Percentiles rank a stretch among this genome's conserved stretches.
Conservation (phyloP, 2,113 vertebrate genomes). For the Sturnira hondurensis region DNA sequence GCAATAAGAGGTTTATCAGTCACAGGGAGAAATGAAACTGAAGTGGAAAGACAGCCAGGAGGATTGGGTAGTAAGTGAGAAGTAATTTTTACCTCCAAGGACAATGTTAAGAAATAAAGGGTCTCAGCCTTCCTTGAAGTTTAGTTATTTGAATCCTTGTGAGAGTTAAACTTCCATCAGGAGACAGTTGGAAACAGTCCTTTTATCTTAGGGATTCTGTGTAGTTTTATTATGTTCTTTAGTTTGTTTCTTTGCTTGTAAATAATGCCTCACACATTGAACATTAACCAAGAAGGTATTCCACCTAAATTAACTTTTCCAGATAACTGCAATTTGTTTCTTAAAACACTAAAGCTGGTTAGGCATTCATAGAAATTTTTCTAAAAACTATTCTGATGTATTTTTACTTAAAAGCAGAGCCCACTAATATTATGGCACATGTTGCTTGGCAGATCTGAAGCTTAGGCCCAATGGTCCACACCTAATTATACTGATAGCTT, state of each 20-base stretch:
- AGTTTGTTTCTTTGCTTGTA: not conserved
- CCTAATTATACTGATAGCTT: not conserved
- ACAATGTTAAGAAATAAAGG: not conserved
- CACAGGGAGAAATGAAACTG: not conserved
- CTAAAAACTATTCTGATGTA: not conserved
- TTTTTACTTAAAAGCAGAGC: not conserved
- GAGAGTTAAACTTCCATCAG: not conserved
- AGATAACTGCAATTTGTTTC: not conserved
- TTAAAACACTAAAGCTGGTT: not conserved
- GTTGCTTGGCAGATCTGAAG: not conserved
- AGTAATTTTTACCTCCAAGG: constrained; percentile 31
- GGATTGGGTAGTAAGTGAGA: not conserved
- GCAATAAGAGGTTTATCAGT: not conserved
- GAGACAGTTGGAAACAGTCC: not conserved
- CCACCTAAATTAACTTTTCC: not conserved
- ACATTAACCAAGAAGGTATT: not conserved
- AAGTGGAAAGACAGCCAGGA: not conserved
- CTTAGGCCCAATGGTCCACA: not conserved
- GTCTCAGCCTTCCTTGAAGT: not conserved
- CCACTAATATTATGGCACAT: not conserved
- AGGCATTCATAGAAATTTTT: not conserved
- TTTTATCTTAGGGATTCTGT: not conserved
- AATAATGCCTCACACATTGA: not conserved
- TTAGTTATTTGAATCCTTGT: not conserved
- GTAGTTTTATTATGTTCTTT: not conserved